These are phyloP conservation scores for Corydoras sp. DNA, from an alignment of 2,113 vertebrate species.

Conservation along the genomic window DNA sequence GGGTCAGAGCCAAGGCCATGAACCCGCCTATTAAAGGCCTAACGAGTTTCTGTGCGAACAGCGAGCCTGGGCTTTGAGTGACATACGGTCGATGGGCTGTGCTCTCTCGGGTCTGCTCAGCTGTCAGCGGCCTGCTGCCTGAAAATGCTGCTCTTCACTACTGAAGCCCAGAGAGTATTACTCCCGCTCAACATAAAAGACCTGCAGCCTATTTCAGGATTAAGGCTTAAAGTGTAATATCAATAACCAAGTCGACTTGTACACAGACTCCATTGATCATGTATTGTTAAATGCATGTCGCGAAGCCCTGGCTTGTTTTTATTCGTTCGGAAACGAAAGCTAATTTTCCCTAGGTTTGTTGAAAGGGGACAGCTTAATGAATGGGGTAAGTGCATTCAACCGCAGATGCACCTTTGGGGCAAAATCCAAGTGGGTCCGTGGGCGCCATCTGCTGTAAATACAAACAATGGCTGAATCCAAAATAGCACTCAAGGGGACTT, in stretches of 20 bases:
- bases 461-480: not conserved
- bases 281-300: not conserved
- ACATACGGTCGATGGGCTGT: conserved; percentile 35
- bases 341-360: not conserved
- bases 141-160: conserved; percentile 28
- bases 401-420: not conserved
- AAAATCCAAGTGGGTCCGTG: conserved; percentile 9
- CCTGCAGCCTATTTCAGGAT: not conserved
- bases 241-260: not conserved
- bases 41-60: conserved; percentile 36
- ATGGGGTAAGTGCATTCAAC: not conserved
- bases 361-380: not conserved
- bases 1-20: conserved; percentile 39
- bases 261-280: not conserved
- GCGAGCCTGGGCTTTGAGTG: conserved; percentile 33
- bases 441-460: conserved; percentile 32
- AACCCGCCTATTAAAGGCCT: conserved; percentile 42
- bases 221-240: not conserved
- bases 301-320: not conserved
- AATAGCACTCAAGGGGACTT: not conserved
- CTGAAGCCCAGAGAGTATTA: conserved; percentile 19
- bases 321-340: not conserved
- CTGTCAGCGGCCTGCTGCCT: conserved; percentile 28
- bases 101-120: conserved; percentile 34
- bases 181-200: not conserved